Base-by-base conservation (phyloP, 1,140 invertebrate genomes). In the Brachionus manjavacas region DNA sequence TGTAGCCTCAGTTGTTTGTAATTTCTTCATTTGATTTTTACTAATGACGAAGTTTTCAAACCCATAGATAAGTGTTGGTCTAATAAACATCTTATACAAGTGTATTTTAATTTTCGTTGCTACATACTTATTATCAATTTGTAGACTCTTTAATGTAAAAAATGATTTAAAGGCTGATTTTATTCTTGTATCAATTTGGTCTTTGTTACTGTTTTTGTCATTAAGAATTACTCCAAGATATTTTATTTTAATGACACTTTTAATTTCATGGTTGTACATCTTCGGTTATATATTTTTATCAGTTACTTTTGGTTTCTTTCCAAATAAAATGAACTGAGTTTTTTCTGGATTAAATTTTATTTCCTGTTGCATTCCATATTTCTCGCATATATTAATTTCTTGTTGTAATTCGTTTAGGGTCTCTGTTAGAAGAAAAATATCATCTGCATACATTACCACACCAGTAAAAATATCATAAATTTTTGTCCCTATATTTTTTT, bases 101-200 rank as follows among this genome's bases (percentile, higher is more conserved):
- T 68, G 64, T 8, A 14, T 68, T 68, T 68, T 68, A 25, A 68
- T 68, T 68, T 68, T 68, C 25, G 39, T 72, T 72, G 9, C 16
- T 72, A 72, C n/a, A 3, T 72, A 39, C n/a, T 41, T n/a, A n/a
- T 72, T 72, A 39, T 72, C 68, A 72, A 28, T 39, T 72, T 72
- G 9, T 39, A 72, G 11, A 1, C 39, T 72, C 16, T 41, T 72
- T 28, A 72, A 39, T 16, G 12, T 39, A 14, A 12, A 39, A 39
- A 31, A 72, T 11, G 68, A 20, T 72, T 72, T 72, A 72, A 72
- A 14, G 14, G 68, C 31, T 7, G 68, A 72, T 72, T 72, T 72
- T n/a, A 72, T 72, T 39, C 11, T 39, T 41, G 35, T 14, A 39
- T 72, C 68, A 72, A 72, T 25, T 28, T 68, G 20, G 14, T 68